Base-by-base conservation (phyloP, 2,888 invertebrate genomes). In the Hedya salicella region DNA sequence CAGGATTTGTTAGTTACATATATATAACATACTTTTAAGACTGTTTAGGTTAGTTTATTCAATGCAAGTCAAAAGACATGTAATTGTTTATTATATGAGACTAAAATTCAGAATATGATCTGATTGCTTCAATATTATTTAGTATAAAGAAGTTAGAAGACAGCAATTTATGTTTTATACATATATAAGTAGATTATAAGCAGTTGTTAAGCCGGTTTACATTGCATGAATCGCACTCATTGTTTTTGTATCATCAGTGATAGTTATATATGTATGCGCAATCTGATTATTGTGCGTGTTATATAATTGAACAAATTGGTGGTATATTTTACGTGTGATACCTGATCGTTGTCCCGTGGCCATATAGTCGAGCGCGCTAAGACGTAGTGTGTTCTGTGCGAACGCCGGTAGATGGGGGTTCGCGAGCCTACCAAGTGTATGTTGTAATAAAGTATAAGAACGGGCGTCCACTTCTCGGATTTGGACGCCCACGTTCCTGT, bases 401-500 rank as follows among this genome's bases (percentile, higher is more conserved):
- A 50, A 56, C 49, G 32, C 36, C 30, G 30, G 36, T 64, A 57
- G 49, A 30, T 39, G 57, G 40, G 56, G 48, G 56, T 63, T 64
- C 57, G 32, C 32, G 36, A 64, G 64, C 61, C 60, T 61, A 65
- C 46, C 42, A 61, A 66, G 32, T 66, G 59, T 60, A 66, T 48
- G 42, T 60, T 40, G 17, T 69, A 63, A 50, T 61, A 73, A 70
- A 62, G 49, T 63, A 50, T 57, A 64, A 64, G 56, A 50, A 54
- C 68, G 79, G 77, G 80, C 77, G 81, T 81, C 80, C 78, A 83
- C 78, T 77, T 80, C 82, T 86, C 86, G 82, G 83, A 86, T 83
- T 78, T 78, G 78, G 75, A 72, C 75, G 81, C 87, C 87, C 87
- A 82, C 83, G 81, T 74, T 82, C 79, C 82, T 89, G 88, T 90